phyloP scores from a whole-genome alignment of 2,113 vertebrate species.

The Entelurus aequoreus region DNA sequence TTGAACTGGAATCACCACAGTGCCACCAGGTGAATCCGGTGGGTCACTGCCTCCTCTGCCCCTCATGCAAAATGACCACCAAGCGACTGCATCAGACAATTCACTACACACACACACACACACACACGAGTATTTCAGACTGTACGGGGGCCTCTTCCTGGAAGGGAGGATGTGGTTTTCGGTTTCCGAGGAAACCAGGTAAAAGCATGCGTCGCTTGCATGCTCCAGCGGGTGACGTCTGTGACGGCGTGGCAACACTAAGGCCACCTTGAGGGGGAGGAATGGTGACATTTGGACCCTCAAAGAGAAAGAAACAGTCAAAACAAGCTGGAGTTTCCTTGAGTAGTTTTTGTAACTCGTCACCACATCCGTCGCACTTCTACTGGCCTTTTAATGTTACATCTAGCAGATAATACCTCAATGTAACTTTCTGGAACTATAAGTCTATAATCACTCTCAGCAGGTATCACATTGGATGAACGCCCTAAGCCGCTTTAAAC shows the following conservation, averaged over 20 bases:
- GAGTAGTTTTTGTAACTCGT: not conserved
- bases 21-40: too few species aligned
- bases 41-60: too few species aligned
- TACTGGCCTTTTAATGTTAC: constrained; percentile 21
- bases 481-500: constrained; percentile 52
- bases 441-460: constrained; percentile 41
- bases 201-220: constrained; percentile 50
- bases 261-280: constrained; percentile 15
- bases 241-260: constrained; percentile 40
- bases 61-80: too few species aligned
- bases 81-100: too few species aligned
- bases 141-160: constrained; percentile 16
- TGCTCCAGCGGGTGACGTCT: constrained; percentile 59
- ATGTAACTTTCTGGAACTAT: constrained; percentile 26
- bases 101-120: too few species aligned
- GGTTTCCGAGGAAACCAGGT: constrained; percentile 70
- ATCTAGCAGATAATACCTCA: constrained; percentile 7
- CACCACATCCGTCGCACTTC: constrained; percentile 13
- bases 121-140: too few species aligned
- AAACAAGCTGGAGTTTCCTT: constrained; percentile 6
- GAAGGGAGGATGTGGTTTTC: constrained; percentile 65
- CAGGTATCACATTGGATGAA: constrained; percentile 45
- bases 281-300: constrained; percentile 14
- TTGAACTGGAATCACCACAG: too few species aligned
- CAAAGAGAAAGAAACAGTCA: constrained; percentile 23